Conservation (phyloP, 2,113 vertebrate genomes). For the Geococcyx californianus region DNA sequence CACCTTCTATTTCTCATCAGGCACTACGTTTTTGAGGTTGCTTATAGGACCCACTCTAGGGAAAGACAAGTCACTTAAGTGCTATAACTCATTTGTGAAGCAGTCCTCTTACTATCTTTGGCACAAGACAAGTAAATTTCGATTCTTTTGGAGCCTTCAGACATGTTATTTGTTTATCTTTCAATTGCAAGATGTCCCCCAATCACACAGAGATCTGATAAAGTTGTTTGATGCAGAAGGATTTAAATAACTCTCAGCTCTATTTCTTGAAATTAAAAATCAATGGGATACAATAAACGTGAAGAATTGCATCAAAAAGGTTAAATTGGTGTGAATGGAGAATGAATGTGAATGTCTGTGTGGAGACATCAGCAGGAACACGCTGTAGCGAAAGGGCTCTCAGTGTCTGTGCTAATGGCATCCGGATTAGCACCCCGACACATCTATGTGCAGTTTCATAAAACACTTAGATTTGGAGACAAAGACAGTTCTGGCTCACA, state of each 20-base stretch:
- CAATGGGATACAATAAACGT: background rate
- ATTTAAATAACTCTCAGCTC: background rate
- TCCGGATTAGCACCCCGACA: background rate
- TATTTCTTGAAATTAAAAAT: background rate
- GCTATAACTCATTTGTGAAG: background rate
- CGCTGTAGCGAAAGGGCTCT: background rate
- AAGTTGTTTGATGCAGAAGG: background rate
- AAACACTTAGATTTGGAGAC: background rate
- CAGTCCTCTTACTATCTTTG: background rate
- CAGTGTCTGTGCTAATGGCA: background rate
- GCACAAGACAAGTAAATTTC: background rate
- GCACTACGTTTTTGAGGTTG: background rate
- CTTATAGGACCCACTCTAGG: background rate
- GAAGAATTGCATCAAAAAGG: background rate
- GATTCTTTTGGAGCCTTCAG: background rate
- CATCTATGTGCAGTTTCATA: background rate
- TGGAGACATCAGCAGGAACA: background rate
- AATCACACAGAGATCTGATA: background rate
- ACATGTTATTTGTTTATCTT: background rate
- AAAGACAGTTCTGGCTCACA: background rate
- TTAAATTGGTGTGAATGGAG: background rate
- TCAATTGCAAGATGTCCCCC: background rate
- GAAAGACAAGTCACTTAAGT: background rate
- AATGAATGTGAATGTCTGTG: background rate
- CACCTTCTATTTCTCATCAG: background rate